Percentiles rank a stretch among this genome's conserved stretches.
Conservation (phyloP, 23 tunicate genomes). For the Styela plicata region DNA sequence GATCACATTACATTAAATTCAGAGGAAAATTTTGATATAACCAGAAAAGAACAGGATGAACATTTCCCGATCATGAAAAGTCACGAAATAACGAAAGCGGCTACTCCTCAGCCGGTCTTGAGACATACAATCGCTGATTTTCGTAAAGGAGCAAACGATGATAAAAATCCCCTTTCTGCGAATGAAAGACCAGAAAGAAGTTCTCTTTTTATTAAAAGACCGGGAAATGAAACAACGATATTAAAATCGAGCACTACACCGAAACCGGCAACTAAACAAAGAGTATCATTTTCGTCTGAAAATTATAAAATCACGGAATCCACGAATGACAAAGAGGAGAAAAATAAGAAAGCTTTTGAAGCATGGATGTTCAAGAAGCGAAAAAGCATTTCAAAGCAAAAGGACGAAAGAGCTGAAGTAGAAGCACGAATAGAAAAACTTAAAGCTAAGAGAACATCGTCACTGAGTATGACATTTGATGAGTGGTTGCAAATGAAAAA, state of each 20-base stretch:
- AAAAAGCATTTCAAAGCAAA: slow-evolving; percentile 35
- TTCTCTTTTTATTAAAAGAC: neutral
- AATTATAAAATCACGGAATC: neutral
- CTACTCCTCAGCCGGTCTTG: no score
- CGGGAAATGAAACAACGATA: neutral
- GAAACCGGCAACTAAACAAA: neutral
- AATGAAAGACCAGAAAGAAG: neutral
- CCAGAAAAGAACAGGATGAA: neutral
- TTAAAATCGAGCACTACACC: neutral
- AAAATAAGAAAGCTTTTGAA: slow-evolving; percentile 54
- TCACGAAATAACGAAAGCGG: no score
- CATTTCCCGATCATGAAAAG: neutral
- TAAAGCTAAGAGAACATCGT: neutral
- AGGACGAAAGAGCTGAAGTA: slow-evolving; percentile 33
- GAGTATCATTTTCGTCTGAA: neutral
- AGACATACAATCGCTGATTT: neutral
- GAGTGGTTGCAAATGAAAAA: slow-evolving; percentile 62
- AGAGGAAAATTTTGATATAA: neutral
- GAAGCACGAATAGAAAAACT: neutral
- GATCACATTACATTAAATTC: neutral
- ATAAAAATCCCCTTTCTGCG: neutral
- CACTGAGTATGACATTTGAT: slow-evolving; percentile 54
- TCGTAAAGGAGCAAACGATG: neutral
- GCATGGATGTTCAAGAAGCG: slow-evolving; percentile 61
- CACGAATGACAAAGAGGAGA: slow-evolving; percentile 32